Conservation (phyloP, 2,888 invertebrate species). For the Metallyticus violacea region DNA sequence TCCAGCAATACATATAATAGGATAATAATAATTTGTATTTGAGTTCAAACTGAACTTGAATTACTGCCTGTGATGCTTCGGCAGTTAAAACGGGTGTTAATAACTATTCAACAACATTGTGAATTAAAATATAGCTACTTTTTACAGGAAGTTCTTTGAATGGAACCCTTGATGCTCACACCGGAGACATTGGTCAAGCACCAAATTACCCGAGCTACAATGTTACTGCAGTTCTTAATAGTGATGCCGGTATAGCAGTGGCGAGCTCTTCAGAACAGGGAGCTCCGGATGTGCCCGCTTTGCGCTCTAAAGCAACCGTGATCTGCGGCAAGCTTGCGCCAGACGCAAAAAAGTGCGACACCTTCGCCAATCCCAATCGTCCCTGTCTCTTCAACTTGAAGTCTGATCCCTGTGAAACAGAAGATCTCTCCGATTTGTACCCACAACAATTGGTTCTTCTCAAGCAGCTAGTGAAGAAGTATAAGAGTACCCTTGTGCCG, state of each 20-base stretch:
- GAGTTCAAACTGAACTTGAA: no score
- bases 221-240: conserved; percentile 45
- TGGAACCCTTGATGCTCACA: conserved; percentile 46
- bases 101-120: no score
- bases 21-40: no score
- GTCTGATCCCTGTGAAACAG: conserved; percentile 75
- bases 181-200: conserved; percentile 47
- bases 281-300: conserved; percentile 18
- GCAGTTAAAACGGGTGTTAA: no score
- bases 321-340: conserved; percentile 15
- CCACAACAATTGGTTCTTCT: conserved; percentile 51
- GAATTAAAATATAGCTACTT: no score
- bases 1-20: no score
- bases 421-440: conserved; percentile 54
- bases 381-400: conserved; percentile 75
- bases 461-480: conserved; percentile 50
- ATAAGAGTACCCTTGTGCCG: conserved; percentile 54
- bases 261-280: background rate
- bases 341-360: conserved; percentile 36
- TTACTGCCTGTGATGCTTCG: no score
- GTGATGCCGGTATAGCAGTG: conserved; percentile 47
- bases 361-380: background rate
- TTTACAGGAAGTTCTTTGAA: conserved; percentile 31
- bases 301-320: conserved; percentile 25
- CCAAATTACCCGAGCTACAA: conserved; percentile 46